Evolutionary conservation across 2,888 invertebrate species (phyloP).

Genomic region (Xylota sylvarum): DNA sequence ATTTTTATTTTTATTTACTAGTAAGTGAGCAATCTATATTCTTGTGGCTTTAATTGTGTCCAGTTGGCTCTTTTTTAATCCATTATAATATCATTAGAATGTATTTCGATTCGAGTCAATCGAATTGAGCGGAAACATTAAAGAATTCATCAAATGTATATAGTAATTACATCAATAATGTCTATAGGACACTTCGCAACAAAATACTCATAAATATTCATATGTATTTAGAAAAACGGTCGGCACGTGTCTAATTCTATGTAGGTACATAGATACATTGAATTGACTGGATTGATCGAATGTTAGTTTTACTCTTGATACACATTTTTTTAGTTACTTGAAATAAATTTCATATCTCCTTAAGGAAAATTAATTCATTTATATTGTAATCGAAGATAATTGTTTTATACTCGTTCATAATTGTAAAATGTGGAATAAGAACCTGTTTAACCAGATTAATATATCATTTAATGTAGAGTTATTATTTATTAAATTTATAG

Average conservation of each 20-base stretch:
- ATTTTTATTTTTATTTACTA: no score
- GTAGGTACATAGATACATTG: no score
- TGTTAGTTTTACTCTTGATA: neutral
- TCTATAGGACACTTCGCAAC: neutral
- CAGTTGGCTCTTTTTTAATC: conserved; percentile 6
- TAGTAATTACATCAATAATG: neutral
- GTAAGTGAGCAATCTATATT: conserved; percentile 13
- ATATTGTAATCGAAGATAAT: neutral
- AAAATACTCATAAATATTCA: conserved; percentile 7
- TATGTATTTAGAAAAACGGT: neutral
- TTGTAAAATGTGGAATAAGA: no score
- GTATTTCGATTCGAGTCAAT: neutral
- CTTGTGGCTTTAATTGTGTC: conserved; percentile 15
- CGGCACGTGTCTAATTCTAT: neutral
- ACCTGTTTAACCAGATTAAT: no score
- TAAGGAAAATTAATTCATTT: neutral
- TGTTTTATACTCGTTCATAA: no score
- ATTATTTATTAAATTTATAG: no score
- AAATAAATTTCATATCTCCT: neutral
- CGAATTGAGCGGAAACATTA: conserved; percentile 15
- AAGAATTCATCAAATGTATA: conserved; percentile 4
- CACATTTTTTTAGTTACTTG: neutral
- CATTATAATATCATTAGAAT: conserved; percentile 25
- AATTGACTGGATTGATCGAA: neutral
- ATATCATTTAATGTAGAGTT: no score